Percentiles rank a stretch among this genome's conserved stretches.
These are phyloP conservation scores for Pseudomyrmex concolor DNA, from an alignment of 1,140 invertebrate genomes.

Conservation along the genomic window DNA sequence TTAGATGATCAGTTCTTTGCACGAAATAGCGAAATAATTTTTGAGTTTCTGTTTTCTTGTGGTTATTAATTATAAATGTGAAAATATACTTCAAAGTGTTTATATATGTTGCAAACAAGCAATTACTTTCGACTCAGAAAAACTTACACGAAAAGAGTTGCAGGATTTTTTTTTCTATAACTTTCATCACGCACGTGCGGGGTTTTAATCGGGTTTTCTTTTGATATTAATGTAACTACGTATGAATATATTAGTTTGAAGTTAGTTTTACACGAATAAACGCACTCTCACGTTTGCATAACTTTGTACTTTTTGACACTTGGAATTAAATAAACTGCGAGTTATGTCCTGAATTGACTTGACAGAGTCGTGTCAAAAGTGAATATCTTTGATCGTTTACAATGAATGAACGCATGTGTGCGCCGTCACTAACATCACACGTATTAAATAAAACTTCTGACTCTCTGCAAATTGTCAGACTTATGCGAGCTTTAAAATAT, in stretches of 20 bases:
- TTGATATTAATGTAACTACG: neutral
- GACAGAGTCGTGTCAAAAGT: conserved; percentile 33
- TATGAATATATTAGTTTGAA: neutral
- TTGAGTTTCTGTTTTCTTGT: too few species aligned
- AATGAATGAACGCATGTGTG: conserved; percentile 26
- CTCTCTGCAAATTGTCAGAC: conserved; percentile 13
- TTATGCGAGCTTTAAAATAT: conserved; percentile 12
- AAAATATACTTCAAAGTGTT: too few species aligned
- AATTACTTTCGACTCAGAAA: too few species aligned
- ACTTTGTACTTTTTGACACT: neutral
- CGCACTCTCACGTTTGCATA: conserved; percentile 16
- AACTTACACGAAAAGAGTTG: too few species aligned
- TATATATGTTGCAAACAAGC: too few species aligned
- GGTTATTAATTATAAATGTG: too few species aligned
- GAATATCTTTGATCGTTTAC: conserved; percentile 39
- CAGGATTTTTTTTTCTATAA: neutral
- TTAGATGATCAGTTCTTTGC: too few species aligned
- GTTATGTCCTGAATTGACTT: conserved; percentile 40
- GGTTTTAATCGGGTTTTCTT: neutral
- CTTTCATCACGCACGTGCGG: neutral
- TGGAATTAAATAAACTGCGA: neutral
- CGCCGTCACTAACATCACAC: conserved; percentile 48
- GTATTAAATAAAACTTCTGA: conserved; percentile 33
- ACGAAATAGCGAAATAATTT: too few species aligned
- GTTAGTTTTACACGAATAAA: neutral